A percentile compares a stretch with the other conserved stretches of the same genome.
phyloP scores from a whole-genome alignment of 1,140 invertebrate species.

The Drosophila sturtevanti region DNA sequence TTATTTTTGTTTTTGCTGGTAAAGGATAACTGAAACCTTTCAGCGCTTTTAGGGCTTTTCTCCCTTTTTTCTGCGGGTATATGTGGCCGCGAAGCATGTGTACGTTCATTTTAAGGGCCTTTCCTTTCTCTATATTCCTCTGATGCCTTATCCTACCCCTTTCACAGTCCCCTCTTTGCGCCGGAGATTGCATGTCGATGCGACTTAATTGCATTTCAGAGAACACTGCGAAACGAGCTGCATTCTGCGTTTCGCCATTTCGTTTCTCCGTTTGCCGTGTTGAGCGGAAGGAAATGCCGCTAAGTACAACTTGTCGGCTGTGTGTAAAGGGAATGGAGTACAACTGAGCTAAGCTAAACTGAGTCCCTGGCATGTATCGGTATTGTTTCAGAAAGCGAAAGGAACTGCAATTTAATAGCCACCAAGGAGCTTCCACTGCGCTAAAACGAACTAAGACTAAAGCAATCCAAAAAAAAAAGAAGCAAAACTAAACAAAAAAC shows the following conservation, averaged over 20 bases:
- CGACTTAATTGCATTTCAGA: slow-evolving; percentile 79
- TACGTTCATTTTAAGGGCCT: slow-evolving; percentile 27
- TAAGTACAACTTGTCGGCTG: slow-evolving; percentile 69
- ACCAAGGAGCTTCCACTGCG: slow-evolving; percentile 51
- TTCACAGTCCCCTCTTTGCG: slow-evolving; percentile 39
- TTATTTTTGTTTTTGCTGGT: slow-evolving; percentile 11
- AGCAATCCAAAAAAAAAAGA: slow-evolving; percentile 13
- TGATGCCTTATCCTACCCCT: slow-evolving; percentile 3
- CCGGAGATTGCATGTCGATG: slow-evolving; percentile 80
- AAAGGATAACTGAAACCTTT: slow-evolving; percentile 61
- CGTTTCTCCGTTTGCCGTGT: slow-evolving; percentile 39
- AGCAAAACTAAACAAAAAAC: not conserved
- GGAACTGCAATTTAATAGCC: slow-evolving; percentile 69
- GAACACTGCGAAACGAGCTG: slow-evolving; percentile 69
- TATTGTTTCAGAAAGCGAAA: slow-evolving; percentile 66
- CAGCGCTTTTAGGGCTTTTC: slow-evolving; percentile 62
- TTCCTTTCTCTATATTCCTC: slow-evolving; percentile 12
- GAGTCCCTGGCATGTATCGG: slow-evolving; percentile 39
- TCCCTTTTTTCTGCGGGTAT: slow-evolving; percentile 2
- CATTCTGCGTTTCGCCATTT: not conserved
- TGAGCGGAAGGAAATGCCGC: slow-evolving; percentile 67
- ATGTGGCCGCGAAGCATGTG: slow-evolving; percentile 43
- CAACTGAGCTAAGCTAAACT: slow-evolving; percentile 16
- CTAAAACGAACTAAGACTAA: not conserved
- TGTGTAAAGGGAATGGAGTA: slow-evolving; percentile 20